phyloP scores from a whole-genome alignment of 2,797 vertebrate species.

The Ataeniobius toweri region DNA sequence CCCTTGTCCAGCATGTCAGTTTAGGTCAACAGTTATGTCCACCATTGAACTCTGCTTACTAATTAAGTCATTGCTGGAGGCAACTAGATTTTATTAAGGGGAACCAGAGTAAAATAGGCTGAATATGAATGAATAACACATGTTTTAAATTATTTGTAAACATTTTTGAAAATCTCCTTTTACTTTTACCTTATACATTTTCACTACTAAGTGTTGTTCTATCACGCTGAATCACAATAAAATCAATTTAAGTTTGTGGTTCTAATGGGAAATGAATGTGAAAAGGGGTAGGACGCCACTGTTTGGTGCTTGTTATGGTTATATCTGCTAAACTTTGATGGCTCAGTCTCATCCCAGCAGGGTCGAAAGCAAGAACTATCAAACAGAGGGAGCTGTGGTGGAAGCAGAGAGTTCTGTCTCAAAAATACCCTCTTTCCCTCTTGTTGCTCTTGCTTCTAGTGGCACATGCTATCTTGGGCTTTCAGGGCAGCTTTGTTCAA shows the following conservation, averaged over 20 bases:
- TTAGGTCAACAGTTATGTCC: not conserved
- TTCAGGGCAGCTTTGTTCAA: constrained; percentile 41
- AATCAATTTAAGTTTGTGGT: not conserved
- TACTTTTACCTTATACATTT: not conserved
- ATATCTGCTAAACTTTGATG: not conserved
- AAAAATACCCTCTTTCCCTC: constrained; percentile 32
- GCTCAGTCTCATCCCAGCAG: not conserved
- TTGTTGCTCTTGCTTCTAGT: constrained; percentile 46
- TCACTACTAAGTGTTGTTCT: not conserved
- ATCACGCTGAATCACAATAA: not conserved
- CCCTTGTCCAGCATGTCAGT: too few species aligned
- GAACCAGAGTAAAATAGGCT: too few species aligned
- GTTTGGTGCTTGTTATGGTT: constrained; percentile 2
- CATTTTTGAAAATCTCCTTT: not conserved
- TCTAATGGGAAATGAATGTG: not conserved
- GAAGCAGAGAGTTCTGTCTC: constrained; percentile 26
- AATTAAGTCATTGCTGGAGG: not conserved
- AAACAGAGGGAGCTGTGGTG: constrained; percentile 7
- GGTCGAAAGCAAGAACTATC: not conserved
- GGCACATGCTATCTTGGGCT: constrained; percentile 30
- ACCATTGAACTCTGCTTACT: not conserved
- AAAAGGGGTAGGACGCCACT: not conserved
- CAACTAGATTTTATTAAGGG: too few species aligned
- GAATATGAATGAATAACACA: not conserved
- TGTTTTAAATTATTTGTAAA: not conserved